Evolutionary conservation across 2,113 vertebrate species (phyloP).

Genomic region (Platycercus adscitus): DNA sequence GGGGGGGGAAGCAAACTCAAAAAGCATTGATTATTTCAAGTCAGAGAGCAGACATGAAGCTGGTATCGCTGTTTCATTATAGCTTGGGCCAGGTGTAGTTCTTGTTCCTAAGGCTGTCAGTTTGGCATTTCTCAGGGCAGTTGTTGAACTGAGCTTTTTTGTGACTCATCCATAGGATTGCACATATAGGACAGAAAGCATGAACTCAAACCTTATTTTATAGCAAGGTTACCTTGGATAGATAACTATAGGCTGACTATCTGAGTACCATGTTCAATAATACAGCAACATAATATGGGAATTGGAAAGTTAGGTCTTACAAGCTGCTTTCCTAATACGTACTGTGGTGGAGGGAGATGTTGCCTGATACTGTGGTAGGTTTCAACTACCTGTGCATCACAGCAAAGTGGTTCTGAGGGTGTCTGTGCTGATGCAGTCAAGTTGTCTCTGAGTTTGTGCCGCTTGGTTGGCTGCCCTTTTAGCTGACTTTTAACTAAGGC

Average conservation of each 20-base stretch:
- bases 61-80: neutral
- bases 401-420: neutral
- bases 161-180: neutral
- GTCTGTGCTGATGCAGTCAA: neutral
- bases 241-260: rapidly evolving
- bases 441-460: neutral
- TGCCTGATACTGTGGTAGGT: neutral
- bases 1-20: neutral
- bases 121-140: neutral
- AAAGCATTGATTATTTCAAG: neutral
- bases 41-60: neutral
- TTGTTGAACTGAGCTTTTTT: neutral
- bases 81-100: neutral
- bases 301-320: neutral
- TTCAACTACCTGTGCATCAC: neutral
- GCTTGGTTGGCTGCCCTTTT: neutral
- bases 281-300: neutral
- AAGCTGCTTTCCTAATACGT: neutral
- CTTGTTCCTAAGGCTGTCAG: neutral
- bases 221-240: neutral
- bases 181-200: rapidly evolving
- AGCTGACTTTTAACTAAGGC: neutral
- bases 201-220: neutral
- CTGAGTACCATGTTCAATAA: neutral
- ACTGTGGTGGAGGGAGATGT: neutral